Evolutionary conservation across 2,888 invertebrate species (phyloP).

Genomic region (Sceliomorpha sp.): DNA sequence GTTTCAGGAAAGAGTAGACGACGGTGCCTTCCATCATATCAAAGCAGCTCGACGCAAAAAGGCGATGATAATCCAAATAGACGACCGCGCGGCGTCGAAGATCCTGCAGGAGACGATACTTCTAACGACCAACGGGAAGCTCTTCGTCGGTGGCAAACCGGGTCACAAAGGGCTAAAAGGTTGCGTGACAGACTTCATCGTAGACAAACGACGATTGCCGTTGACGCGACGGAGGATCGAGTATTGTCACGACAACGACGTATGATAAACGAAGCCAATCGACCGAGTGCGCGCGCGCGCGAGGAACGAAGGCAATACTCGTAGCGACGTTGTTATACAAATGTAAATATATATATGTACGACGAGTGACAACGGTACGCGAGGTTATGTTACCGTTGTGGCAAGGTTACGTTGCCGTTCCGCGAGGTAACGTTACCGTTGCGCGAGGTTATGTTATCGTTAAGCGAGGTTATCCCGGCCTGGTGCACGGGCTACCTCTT

Average conservation of each 20-base stretch:
- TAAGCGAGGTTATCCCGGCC: too few species aligned
- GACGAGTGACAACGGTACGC: slow-evolving; percentile 12
- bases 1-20: slow-evolving; percentile 73
- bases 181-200: slow-evolving; percentile 76
- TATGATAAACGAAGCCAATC: slow-evolving; percentile 68
- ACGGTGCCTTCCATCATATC: slow-evolving; percentile 76
- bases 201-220: slow-evolving; percentile 74
- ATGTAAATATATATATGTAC: background rate
- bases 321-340: too few species aligned
- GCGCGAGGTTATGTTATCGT: too few species aligned
- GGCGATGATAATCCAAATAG: slow-evolving; percentile 73
- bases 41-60: slow-evolving; percentile 71
- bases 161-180: slow-evolving; percentile 75
- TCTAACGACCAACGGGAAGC: slow-evolving; percentile 75
- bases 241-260: slow-evolving; percentile 78
- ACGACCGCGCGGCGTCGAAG: slow-evolving; percentile 68
- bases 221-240: slow-evolving; percentile 75
- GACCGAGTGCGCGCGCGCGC: too few species aligned
- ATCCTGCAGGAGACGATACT: slow-evolving; percentile 68
- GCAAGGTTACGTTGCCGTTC: too few species aligned
- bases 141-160: slow-evolving; percentile 77
- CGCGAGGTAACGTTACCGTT: too few species aligned
- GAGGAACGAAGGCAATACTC: too few species aligned
- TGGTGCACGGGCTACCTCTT: too few species aligned
- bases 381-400: too few species aligned